phyloP scores from a whole-genome alignment of 2,888 invertebrate genomes.

The Ichneumon xanthorius region DNA sequence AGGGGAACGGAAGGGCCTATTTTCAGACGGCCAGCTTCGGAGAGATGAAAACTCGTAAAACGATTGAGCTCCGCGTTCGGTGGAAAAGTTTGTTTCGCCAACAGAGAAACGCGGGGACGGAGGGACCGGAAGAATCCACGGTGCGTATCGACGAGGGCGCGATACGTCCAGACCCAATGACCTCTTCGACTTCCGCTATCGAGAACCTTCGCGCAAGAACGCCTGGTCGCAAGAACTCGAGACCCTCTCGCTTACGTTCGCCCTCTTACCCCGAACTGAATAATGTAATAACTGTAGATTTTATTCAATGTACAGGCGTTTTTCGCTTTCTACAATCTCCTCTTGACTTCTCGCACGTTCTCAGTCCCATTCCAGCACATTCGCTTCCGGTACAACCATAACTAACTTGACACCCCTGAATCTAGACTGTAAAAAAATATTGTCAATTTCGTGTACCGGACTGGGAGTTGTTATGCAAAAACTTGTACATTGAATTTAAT shows the following conservation, averaged over 20 bases:
- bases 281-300: not conserved
- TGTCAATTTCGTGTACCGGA: no score
- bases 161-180: constrained; percentile 17
- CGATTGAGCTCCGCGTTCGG: not conserved
- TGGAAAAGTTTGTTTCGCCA: constrained; percentile 33
- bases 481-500: no score
- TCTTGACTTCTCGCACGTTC: no score
- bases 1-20: constrained; percentile 23
- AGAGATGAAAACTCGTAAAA: constrained; percentile 35
- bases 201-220: not conserved
- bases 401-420: no score
- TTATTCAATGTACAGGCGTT: no score
- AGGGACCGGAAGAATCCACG: constrained; percentile 1
- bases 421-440: no score
- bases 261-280: not conserved
- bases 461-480: no score
- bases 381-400: no score
- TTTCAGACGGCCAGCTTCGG: constrained; percentile 44
- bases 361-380: no score
- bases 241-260: not conserved
- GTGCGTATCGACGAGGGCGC: not conserved
- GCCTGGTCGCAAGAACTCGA: not conserved
- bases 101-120: not conserved
- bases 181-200: not conserved
- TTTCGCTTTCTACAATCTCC: no score